phyloP scores from a whole-genome alignment of 2,113 vertebrate genomes.

The Lutjanus erythropterus region DNA sequence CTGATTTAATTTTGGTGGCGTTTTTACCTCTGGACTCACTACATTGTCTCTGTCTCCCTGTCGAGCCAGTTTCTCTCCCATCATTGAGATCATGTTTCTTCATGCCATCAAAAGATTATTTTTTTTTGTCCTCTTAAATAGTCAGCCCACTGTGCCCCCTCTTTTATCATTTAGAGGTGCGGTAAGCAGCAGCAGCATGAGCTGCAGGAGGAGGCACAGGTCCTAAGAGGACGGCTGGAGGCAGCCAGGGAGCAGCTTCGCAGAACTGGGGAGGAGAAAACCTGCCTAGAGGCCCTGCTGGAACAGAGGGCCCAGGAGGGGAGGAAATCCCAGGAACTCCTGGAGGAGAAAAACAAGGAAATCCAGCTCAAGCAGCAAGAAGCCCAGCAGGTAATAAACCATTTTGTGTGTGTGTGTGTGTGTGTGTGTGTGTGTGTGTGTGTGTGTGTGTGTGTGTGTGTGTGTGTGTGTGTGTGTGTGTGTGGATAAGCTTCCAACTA shows the following conservation, averaged over 20 bases:
- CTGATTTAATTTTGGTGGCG: background rate
- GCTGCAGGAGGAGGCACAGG: conserved; percentile 75
- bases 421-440: background rate
- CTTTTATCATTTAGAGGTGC: conserved; percentile 72
- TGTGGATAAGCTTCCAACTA: background rate
- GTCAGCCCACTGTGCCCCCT: conserved; percentile 27
- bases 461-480: background rate
- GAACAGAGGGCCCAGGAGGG: conserved; percentile 73
- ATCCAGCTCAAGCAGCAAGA: conserved; percentile 75
- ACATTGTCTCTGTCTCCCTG: too few species aligned
- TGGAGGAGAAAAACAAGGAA: conserved; percentile 80
- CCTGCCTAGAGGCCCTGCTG: conserved; percentile 73
- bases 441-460: background rate
- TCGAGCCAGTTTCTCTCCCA: background rate
- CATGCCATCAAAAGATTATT: background rate
- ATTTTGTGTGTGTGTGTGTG: background rate
- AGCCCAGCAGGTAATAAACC: conserved; percentile 67
- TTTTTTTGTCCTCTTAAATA: conserved; percentile 2
- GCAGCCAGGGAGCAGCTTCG: conserved; percentile 76
- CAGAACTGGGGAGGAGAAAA: conserved; percentile 60
- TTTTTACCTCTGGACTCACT: background rate
- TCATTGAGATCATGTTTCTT: conserved; percentile 5
- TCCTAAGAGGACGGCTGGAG: conserved; percentile 77
- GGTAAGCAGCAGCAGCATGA: conserved; percentile 79
- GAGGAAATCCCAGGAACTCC: conserved; percentile 70